A percentile compares a stretch with the other conserved stretches of the same genome.
phyloP scores from a whole-genome alignment of 2,888 invertebrate genomes.

The Malthinus flaveolus region DNA sequence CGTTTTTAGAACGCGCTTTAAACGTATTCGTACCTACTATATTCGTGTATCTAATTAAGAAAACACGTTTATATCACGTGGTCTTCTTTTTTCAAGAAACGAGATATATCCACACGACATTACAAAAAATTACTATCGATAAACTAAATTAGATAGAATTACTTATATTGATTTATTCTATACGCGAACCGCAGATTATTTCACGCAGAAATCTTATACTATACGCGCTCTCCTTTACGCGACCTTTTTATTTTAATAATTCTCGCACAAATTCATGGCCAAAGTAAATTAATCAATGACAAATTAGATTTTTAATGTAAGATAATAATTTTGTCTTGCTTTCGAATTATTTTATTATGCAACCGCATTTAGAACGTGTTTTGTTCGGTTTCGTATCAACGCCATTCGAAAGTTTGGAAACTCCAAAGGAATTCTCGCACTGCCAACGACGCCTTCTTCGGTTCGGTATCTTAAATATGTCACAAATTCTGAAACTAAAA shows the following conservation, averaged over 20 bases:
- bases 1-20: conserved; percentile 8
- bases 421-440: background rate
- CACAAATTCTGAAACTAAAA: background rate
- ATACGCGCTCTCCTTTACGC: conserved; percentile 15
- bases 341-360: conserved; percentile 1
- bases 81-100: conserved; percentile 6
- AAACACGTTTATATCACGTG: conserved; percentile 23
- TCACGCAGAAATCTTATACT: conserved; percentile 21
- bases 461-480: background rate
- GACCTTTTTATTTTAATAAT: conserved; percentile 21
- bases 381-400: background rate
- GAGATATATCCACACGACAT: background rate
- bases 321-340: background rate
- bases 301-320: conserved; percentile 2
- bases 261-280: conserved; percentile 18
- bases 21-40: background rate
- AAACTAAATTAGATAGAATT: conserved; percentile 18
- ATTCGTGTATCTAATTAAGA: conserved; percentile 8
- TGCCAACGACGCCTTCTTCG: background rate
- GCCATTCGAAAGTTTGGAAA: background rate
- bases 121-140: conserved; percentile 15
- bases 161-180: too few relatives aligned
- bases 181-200: conserved; percentile 16
- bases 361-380: background rate
- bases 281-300: conserved; percentile 5